Conservation (phyloP, 2,888 invertebrate species). For the Gortyna flavago region DNA sequence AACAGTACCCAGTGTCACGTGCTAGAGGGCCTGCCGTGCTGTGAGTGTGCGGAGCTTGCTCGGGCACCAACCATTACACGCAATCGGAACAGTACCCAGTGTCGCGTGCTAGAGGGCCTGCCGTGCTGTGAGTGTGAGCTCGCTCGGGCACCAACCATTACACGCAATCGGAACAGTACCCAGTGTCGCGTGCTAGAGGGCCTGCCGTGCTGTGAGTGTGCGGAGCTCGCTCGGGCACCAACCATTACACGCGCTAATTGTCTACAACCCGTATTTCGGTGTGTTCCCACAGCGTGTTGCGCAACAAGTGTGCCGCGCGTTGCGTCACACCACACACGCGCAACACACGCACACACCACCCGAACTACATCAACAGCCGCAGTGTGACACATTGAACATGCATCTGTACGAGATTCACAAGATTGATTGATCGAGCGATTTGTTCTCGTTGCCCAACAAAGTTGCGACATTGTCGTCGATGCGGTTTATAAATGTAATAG, state of each 20-base stretch:
- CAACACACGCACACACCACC: not conserved
- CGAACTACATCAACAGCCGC: not conserved
- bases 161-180: not conserved
- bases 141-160: too few species aligned
- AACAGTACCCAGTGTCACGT: too few species aligned
- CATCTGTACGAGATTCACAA: constrained; percentile 15
- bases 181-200: not conserved
- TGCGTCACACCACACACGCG: constrained; percentile 26
- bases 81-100: too few species aligned
- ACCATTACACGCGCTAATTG: constrained; percentile 11
- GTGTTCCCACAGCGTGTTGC: constrained; percentile 44
- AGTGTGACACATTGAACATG: constrained; percentile 10
- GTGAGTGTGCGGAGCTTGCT: too few species aligned
- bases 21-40: too few species aligned
- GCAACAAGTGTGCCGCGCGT: constrained; percentile 14
- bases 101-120: too few species aligned
- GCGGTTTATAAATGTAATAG: constrained; percentile 15
- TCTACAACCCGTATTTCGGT: constrained; percentile 4
- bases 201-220: not conserved
- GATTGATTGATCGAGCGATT: constrained; percentile 38
- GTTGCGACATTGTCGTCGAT: constrained; percentile 31
- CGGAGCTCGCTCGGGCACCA: not conserved
- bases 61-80: too few species aligned
- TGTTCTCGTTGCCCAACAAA: constrained; percentile 36
- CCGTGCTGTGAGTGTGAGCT: too few species aligned